These are phyloP conservation scores for Halichoerus grypus DNA, from an alignment of 2,113 vertebrate genomes.

Conservation along the genomic window DNA sequence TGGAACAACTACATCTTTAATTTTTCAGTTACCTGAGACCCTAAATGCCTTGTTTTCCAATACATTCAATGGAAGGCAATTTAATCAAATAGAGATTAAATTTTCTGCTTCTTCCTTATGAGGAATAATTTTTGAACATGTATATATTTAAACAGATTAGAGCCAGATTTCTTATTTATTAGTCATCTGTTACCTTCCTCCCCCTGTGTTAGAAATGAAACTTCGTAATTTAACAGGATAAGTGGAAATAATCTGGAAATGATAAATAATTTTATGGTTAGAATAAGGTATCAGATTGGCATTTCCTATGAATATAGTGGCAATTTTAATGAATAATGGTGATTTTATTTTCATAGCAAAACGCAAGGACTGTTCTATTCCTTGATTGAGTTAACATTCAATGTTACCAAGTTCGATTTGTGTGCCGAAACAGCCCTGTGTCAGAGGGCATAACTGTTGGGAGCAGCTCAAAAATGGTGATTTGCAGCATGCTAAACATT, in stretches of 20 bases:
- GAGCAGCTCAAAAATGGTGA: not conserved
- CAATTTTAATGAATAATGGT: slow-evolving; percentile 3
- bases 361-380: not conserved
- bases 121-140: not conserved
- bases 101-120: not conserved
- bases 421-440: not conserved
- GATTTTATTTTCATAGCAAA: slow-evolving; percentile 25
- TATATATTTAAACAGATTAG: slow-evolving; percentile 24
- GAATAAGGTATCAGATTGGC: not conserved
- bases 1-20: not conserved
- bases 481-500: not conserved
- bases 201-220: not conserved
- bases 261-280: not conserved
- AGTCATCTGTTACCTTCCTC: not conserved
- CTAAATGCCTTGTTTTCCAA: not conserved
- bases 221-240: slow-evolving; percentile 2
- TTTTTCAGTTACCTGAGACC: not conserved
- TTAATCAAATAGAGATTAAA: not conserved
- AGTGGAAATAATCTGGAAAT: not conserved
- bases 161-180: not conserved
- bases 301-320: not conserved
- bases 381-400: not conserved
- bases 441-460: not conserved
- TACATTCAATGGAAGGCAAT: not conserved
- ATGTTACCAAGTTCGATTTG: not conserved